Evolutionary conservation across 2,113 vertebrate genomes (phyloP).

Genomic region (Eudyptes chrysolophus): DNA sequence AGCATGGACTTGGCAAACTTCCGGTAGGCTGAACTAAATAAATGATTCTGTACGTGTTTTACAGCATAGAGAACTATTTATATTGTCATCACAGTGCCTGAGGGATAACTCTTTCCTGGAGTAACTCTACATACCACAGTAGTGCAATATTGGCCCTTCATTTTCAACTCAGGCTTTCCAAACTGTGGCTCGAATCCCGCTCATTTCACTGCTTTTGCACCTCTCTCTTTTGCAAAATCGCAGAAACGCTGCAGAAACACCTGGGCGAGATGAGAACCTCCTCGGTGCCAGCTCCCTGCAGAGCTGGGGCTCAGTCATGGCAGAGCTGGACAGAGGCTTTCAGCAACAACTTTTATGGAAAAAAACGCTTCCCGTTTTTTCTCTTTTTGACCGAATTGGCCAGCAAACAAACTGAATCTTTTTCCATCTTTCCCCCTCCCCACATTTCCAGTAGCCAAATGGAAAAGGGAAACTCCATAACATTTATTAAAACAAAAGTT

Average conservation of each 20-base stretch:
- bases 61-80: neutral
- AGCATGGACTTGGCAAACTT: neutral
- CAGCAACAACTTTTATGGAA: neutral
- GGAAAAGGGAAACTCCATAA: neutral
- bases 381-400: neutral
- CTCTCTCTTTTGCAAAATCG: neutral
- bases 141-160: neutral
- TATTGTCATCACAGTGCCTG: neutral
- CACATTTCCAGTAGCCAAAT: neutral
- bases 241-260: rapidly evolving
- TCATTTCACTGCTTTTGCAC: neutral
- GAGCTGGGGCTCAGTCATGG: neutral
- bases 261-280: rapidly evolving
- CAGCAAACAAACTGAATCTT: neutral
- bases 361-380: neutral
- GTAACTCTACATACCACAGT: neutral
- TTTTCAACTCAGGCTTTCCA: neutral
- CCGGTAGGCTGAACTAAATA: neutral
- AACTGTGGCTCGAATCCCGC: rapidly evolving
- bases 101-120: neutral
- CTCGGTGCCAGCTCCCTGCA: rapidly evolving
- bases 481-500: neutral
- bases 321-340: neutral
- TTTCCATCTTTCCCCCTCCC: neutral
- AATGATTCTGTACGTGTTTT: neutral